Evolutionary conservation across 2,888 invertebrate species (phyloP), one percentile per base, ranked within the genome.

Genomic region (Caenorhabditis uteleia): DNA sequence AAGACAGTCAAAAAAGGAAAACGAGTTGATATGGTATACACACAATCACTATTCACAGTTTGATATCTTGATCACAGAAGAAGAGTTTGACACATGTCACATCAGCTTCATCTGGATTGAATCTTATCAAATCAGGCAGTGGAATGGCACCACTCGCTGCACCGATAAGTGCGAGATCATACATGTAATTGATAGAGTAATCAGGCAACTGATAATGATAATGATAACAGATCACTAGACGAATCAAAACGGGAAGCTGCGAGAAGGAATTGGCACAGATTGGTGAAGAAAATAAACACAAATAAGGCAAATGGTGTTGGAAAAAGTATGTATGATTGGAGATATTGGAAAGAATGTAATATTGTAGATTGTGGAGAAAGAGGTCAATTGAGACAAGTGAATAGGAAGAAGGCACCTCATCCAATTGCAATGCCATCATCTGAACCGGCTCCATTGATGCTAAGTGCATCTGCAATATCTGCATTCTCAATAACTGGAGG

Each of bases 241-340:
- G 66, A 60, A 23, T 34, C 33, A 33, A 42, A 43, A 39, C 66
- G 68, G 23, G 58, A 60, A 40, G 45, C 42, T 14, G 68, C 68
- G 1, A 27, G 68, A 12, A 14, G 47, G 33, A 79, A 79, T 43
- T 79, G 79, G 79, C 57, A 60, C 18, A 55, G 78, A 44, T 53
- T 79, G 4, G 75, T 76, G 55, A 48, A 62, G 20, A 65, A 65
- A 20, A 43, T 65, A 25, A 44, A 27, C 20, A 42, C 42, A 23
- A 51, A 57, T 33, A 49, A 50, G 12, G 7, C 5, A 14, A 34
- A 5, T 44, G 48, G 20, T 36, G 53, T 53, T 5, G 26, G 34
- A 31, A 23, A 45, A 45, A 46, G 44, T 36, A 23, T 5, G 36
- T 27, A 18, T 38, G 8, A 36, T 36, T 33, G 29, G 12, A 26